Evolutionary conservation across 2,888 invertebrate genomes (phyloP), one percentile per base, ranked within the genome.

Genomic region (Troilus luridus): DNA sequence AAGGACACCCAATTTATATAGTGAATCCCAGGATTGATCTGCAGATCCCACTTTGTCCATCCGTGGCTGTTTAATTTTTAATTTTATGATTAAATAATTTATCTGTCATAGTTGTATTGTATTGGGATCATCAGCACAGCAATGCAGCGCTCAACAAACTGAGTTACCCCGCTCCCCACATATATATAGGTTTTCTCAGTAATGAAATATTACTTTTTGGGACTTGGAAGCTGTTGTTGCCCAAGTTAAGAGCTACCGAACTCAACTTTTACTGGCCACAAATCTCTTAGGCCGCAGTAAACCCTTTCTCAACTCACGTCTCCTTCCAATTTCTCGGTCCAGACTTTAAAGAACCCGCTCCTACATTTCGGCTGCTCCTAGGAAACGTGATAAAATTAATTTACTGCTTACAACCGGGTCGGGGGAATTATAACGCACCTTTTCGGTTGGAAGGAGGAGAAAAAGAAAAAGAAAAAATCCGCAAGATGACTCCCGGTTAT

Each of bases 341-440:
- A 11, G 6, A 21, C 85, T 54, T 58, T 58, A 85, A 54, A 85
- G 56, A 56, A 0, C 85, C 85, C 85, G 85, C 89, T n/a, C 67
- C 41, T 54, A 89, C 62, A 62, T 89, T 89, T 64, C 24, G 41
- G 64, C 62, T 64, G 27, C 89, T 89, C 54, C 89, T 64, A 64
- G 89, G 89, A 89, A 89, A 62, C 54, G 89, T 64, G 62, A 62
- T 89, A 89, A 89, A 89, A 89, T 89, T 89, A 89, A 89, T 89
- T 89, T 89, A 89, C 89, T 54, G 89, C 89, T 89, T 62, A 89
- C 56, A 64, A 56, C n/a, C 85, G 1, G 9, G 56, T 85, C 54
- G 56, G 10, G 19, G 10, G 56, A 56, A 85, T 56, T 85, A 85
- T 54, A 56, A 56, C 21, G 56, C 81, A 54, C 24, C 41, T 81